These are phyloP conservation scores for Mechanitis mazaeus DNA, from an alignment of 2,888 invertebrate genomes.

Conservation along the genomic window DNA sequence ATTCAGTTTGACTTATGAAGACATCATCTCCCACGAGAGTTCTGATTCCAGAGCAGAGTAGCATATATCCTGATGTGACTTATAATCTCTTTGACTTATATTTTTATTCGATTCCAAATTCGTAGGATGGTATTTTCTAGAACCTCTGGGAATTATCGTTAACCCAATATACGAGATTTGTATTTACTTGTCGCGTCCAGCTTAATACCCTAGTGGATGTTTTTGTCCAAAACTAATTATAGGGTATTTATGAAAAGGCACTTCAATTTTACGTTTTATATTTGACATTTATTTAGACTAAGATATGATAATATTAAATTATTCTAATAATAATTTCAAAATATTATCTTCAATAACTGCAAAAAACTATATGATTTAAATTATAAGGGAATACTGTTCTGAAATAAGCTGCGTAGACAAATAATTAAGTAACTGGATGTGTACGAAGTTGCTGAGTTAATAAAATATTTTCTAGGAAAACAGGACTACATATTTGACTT, in stretches of 20 bases:
- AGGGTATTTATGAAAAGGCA: neutral
- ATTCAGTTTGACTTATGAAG: too few relatives aligned
- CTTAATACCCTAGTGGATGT: neutral
- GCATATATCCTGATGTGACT: slow-evolving; percentile 22
- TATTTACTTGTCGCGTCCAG: neutral
- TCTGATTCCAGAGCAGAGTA: slow-evolving; percentile 15
- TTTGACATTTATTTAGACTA: neutral
- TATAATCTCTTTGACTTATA: slow-evolving; percentile 28
- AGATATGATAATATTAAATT: too few relatives aligned
- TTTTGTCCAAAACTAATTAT: neutral
- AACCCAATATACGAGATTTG: slow-evolving; percentile 31
- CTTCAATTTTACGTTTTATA: neutral
- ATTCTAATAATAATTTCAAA: neutral
- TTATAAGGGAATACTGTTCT: too few relatives aligned
- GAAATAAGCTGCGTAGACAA: too few relatives aligned
- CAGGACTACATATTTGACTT: too few relatives aligned
- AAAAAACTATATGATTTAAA: too few relatives aligned
- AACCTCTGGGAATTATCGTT: slow-evolving; percentile 32
- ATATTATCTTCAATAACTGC: neutral
- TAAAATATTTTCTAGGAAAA: too few relatives aligned
- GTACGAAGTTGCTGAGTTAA: too few relatives aligned
- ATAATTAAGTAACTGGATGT: too few relatives aligned
- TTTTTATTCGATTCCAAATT: slow-evolving; percentile 20
- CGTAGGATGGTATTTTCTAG: slow-evolving; percentile 32
- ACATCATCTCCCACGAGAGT: too few relatives aligned